phyloP scores from a whole-genome alignment of 2,113 vertebrate species.

The Apistogramma diplotaenia region DNA sequence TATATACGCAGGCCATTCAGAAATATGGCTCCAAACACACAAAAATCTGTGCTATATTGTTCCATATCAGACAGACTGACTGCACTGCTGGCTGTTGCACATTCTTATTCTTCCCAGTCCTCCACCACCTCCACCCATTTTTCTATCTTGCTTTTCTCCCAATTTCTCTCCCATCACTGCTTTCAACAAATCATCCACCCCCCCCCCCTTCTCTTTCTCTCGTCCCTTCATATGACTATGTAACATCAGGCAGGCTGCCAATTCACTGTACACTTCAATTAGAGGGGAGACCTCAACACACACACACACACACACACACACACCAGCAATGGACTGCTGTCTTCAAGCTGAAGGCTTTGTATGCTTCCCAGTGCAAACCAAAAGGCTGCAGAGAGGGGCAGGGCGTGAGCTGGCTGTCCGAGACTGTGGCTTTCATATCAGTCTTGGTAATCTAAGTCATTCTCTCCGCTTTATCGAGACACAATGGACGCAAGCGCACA shows the following conservation, averaged over 20 bases:
- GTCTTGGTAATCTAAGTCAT: constrained; percentile 71
- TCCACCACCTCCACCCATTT: background rate
- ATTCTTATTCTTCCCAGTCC: constrained; percentile 23
- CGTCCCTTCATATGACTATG: constrained; percentile 50
- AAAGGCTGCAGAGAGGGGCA: constrained; percentile 12
- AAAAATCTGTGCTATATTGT: background rate
- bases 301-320: constrained; percentile 5
- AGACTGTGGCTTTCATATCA: constrained; percentile 73
- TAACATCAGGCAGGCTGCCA: constrained; percentile 67
- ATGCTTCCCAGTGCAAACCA: constrained; percentile 33
- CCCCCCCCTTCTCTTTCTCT: constrained; percentile 18
- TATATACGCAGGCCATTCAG: background rate
- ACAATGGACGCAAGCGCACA: constrained; percentile 50
- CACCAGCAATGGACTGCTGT: background rate
- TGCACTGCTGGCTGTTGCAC: constrained; percentile 10
- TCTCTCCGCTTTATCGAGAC: constrained; percentile 50
- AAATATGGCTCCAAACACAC: background rate
- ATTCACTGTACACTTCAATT: constrained; percentile 70
- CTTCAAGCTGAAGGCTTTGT: constrained; percentile 39
- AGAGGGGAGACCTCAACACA: constrained; percentile 42
- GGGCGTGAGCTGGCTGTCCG: constrained; percentile 34
- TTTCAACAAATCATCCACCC: background rate
- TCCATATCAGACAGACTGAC: background rate
- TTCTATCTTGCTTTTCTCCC: background rate
- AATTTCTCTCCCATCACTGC: constrained; percentile 5